Evolutionary conservation across 1,140 invertebrate genomes (phyloP).

Genomic region (Geopemphigus sp.): DNA sequence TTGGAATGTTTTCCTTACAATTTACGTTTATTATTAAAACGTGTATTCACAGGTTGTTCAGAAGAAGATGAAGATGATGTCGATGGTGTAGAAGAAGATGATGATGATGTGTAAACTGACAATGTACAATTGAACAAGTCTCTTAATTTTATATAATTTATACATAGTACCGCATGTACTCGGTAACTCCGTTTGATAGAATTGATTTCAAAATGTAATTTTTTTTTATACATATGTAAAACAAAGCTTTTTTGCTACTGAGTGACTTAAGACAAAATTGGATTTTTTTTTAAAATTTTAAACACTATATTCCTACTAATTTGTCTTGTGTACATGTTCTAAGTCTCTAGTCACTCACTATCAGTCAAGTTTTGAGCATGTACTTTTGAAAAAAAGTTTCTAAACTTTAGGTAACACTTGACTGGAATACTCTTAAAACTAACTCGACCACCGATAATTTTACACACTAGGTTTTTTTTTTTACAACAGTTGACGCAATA

Average conservation of each 20-base stretch:
- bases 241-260: slow-evolving; percentile 49
- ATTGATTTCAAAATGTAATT: slow-evolving; percentile 48
- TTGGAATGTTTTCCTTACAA: too few species aligned
- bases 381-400: slow-evolving; percentile 35
- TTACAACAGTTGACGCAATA: slow-evolving; percentile 38
- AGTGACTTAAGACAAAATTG: slow-evolving; percentile 44
- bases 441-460: slow-evolving; percentile 41
- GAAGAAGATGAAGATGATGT: slow-evolving; percentile 35
- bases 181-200: slow-evolving; percentile 47
- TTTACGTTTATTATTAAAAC: neutral
- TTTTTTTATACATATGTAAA: slow-evolving; percentile 44
- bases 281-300: slow-evolving; percentile 32
- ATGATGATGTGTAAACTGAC: slow-evolving; percentile 47
- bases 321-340: slow-evolving; percentile 46
- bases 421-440: slow-evolving; percentile 44
- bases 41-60: slow-evolving; percentile 28
- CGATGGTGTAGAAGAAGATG: slow-evolving; percentile 34
- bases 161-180: slow-evolving; percentile 49
- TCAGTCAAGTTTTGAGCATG: slow-evolving; percentile 46
- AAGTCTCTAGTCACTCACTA: slow-evolving; percentile 48
- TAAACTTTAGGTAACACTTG: slow-evolving; percentile 40
- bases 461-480: slow-evolving; percentile 24
- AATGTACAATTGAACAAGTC: slow-evolving; percentile 50
- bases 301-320: slow-evolving; percentile 41
- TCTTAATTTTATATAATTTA: slow-evolving; percentile 50